Percentiles rank a stretch among this genome's conserved stretches.
These are phyloP conservation scores for Catharus bicknelli DNA, from an alignment of 2,113 vertebrate genomes.

Conservation along the genomic window DNA sequence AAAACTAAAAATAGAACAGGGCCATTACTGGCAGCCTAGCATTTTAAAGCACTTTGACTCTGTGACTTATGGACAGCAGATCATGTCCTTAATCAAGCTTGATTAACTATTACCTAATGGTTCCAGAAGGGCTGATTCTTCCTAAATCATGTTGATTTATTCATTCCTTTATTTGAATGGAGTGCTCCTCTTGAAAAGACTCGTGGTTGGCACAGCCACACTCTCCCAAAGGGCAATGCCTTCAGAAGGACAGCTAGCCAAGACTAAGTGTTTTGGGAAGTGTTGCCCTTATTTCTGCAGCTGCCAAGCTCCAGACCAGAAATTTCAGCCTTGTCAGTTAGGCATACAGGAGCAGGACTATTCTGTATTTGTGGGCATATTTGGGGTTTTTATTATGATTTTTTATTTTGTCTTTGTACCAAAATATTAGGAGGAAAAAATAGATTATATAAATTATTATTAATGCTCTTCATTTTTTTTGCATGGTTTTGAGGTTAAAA, in stretches of 20 bases:
- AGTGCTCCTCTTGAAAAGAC: neutral
- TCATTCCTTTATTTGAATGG: neutral
- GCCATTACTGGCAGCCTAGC: neutral
- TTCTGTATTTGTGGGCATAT: neutral
- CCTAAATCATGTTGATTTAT: neutral
- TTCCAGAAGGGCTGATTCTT: neutral
- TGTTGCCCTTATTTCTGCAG: neutral
- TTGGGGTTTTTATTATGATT: fast-evolving
- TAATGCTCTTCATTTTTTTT: neutral
- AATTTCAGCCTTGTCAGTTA: neutral
- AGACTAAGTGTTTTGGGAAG: neutral
- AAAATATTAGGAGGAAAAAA: neutral
- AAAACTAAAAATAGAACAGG: neutral
- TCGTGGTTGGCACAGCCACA: neutral
- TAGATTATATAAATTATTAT: neutral
- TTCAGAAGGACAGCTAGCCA: neutral
- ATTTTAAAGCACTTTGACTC: neutral
- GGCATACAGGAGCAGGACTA: neutral
- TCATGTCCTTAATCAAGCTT: slow-evolving; percentile 9
- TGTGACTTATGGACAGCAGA: neutral
- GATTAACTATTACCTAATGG: neutral
- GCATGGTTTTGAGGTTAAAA: neutral
- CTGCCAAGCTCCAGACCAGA: neutral
- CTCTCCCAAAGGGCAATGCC: neutral
- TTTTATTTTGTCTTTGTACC: neutral